Conservation (phyloP, 2,797 vertebrate species). For the Spea hammondii region DNA sequence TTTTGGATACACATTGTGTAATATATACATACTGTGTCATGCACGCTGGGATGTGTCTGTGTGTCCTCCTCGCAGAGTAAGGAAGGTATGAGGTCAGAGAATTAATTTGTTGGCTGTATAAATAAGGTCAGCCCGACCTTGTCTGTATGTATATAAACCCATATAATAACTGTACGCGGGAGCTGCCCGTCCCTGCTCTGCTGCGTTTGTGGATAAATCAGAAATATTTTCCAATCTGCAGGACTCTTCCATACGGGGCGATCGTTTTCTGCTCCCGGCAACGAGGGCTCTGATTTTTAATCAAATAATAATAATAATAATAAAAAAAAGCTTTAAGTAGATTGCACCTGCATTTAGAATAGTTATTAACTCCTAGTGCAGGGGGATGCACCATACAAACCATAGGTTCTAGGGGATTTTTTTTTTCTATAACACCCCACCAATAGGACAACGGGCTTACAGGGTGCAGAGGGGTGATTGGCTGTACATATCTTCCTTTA, state of each 20-base stretch:
- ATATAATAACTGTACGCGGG: slow-evolving; percentile 8
- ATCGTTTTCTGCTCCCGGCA: slow-evolving; percentile 22
- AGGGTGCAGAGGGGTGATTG: too few species aligned
- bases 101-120: not conserved
- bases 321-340: slow-evolving; percentile 43
- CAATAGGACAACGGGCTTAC: too few species aligned
- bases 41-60: too few species aligned
- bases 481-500: too few species aligned
- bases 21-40: too few species aligned
- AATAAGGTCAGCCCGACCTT: not conserved
- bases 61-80: not conserved
- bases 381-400: not conserved
- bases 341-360: slow-evolving; percentile 24
- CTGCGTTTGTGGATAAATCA: slow-evolving; percentile 26
- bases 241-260: slow-evolving; percentile 34
- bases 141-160: slow-evolving; percentile 28
- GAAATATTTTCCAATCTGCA: slow-evolving; percentile 44
- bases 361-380: slow-evolving; percentile 20
- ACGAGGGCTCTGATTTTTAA: slow-evolving; percentile 39
- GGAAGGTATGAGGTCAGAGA: not conserved
- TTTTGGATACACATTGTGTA: too few species aligned
- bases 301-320: slow-evolving; percentile 23
- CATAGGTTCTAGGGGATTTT: not conserved
- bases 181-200: slow-evolving; percentile 8
- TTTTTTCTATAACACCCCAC: too few species aligned